Evolutionary conservation across 2,113 vertebrate species (phyloP), one percentile per base, ranked within the genome.

Genomic region (Tetrax tetrax): DNA sequence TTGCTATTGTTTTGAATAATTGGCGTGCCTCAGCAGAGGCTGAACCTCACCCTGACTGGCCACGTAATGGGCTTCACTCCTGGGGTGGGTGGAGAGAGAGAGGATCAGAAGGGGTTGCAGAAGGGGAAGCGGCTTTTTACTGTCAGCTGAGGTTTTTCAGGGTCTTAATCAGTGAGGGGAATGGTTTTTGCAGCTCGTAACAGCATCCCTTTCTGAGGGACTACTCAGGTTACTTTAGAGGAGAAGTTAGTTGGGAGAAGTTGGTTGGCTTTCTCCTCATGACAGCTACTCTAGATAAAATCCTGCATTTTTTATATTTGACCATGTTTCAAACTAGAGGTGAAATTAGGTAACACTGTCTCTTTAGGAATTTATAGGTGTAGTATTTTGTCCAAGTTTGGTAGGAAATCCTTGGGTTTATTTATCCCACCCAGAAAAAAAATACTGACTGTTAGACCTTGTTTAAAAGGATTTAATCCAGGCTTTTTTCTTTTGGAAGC

Each of bases 221-320:
- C 50, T 92, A 41, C 85, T 96, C 65, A 78, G 83, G 87, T 95
- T 95, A 53, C 78, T 83, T 59, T 15, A 47, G n/a, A 81, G 43
- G 33, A 80, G 51, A 81, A 87, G 25, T 78, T 75, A 38, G 70
- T 48, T 28, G 70, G 33, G 45, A 59, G n/a, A 63, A 88, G 20
- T 85, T 74, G 37, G 41, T 63, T 85, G 83, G 71, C 20, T 66
- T 77, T 79, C 80, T 89, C 43, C 33, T 94, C 15, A 3, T 57
- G 56, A 68, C n/a, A 61, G 10, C 53, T 76, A 19, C 25, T 84
- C 45, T 76, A 3, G 31, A 48, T 78, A 23, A 74, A 56, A 20
- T 68, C 23, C 23, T 63, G 14, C 8, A 6, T 21, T 77, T 77
- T 77, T 37, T 61, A 17, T 28, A 31, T 87, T 83, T 78, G 60